phyloP scores from a whole-genome alignment of 2,113 vertebrate genomes.

The Dipodomys merriami region DNA sequence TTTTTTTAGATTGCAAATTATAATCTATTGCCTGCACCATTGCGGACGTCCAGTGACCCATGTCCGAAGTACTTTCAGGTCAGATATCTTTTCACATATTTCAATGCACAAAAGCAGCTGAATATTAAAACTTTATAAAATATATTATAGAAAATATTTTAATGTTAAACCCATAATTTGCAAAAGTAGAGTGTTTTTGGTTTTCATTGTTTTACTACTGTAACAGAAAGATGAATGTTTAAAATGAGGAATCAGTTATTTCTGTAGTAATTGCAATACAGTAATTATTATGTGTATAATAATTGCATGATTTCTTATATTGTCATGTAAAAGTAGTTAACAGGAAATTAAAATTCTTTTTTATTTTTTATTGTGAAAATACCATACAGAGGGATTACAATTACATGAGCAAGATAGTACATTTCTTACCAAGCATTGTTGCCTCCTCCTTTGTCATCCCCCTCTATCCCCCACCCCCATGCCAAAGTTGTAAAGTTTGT shows the following conservation, averaged over 20 bases:
- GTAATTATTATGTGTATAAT: not conserved
- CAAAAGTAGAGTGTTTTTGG: conserved; percentile 55
- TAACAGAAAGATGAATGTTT: conserved; percentile 16
- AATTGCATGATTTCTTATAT: not conserved
- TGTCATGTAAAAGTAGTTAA: not conserved
- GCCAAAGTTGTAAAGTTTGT: no score
- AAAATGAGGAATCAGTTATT: not conserved
- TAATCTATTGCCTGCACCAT: conserved; percentile 86
- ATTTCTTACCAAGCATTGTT: no score
- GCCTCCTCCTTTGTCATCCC: no score
- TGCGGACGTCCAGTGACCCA: conserved; percentile 86
- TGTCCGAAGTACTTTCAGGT: conserved; percentile 92
- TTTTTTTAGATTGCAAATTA: conserved; percentile 90
- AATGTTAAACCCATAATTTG: conserved; percentile 56
- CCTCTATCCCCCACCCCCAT: no score
- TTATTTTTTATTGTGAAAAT: no score
- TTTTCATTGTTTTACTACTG: conserved; percentile 53
- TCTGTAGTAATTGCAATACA: not conserved
- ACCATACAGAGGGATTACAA: no score
- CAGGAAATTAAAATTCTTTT: conserved; percentile 13
- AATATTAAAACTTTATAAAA: conserved; percentile 47
- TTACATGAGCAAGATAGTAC: no score
- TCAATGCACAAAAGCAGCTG: conserved; percentile 73
- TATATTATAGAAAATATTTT: conserved; percentile 60
- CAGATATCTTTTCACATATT: conserved; percentile 85